Percentiles rank a stretch among this genome's conserved stretches.
Conservation (phyloP, 2,888 invertebrate species). For the Eupelmus urozonus region DNA sequence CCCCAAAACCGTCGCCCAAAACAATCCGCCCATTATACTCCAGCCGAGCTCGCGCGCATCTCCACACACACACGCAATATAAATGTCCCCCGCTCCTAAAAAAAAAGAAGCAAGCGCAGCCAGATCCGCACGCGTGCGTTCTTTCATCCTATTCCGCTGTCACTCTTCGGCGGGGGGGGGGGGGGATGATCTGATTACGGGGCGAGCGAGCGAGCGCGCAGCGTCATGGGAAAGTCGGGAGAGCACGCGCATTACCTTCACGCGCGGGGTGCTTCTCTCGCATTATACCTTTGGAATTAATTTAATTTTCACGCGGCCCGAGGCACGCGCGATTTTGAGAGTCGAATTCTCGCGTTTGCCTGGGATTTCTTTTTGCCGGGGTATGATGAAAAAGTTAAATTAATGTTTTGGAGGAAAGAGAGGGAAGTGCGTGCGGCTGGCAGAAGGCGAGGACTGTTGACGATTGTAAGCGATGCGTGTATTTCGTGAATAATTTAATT, state of each 20-base stretch:
- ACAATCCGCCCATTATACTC: too few relatives aligned
- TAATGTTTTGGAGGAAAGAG: slow-evolving; percentile 1
- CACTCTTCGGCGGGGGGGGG: neutral
- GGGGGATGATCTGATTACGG: slow-evolving; percentile 72
- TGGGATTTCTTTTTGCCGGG: slow-evolving; percentile 12
- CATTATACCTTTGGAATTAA: slow-evolving; percentile 66
- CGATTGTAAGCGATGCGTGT: neutral
- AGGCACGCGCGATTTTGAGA: slow-evolving; percentile 57
- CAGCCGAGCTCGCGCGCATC: neutral
- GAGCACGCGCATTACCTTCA: neutral
- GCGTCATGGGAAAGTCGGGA: slow-evolving; percentile 76
- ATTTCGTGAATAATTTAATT: slow-evolving; percentile 21
- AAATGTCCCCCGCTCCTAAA: neutral
- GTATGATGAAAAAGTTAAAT: slow-evolving; percentile 10
- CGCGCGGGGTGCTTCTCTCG: neutral
- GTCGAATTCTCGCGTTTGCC: slow-evolving; percentile 4
- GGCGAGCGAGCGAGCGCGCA: slow-evolving; percentile 38
- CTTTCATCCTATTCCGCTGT: neutral
- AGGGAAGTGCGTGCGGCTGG: neutral
- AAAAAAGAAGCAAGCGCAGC: neutral
- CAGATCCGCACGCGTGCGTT: neutral
- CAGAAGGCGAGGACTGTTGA: too few relatives aligned
- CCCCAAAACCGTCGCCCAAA: too few relatives aligned
- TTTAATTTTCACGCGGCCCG: slow-evolving; percentile 68
- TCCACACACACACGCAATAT: neutral